Evolutionary conservation across 2,888 invertebrate species (phyloP).

Genomic region (Tiphia femorata): DNA sequence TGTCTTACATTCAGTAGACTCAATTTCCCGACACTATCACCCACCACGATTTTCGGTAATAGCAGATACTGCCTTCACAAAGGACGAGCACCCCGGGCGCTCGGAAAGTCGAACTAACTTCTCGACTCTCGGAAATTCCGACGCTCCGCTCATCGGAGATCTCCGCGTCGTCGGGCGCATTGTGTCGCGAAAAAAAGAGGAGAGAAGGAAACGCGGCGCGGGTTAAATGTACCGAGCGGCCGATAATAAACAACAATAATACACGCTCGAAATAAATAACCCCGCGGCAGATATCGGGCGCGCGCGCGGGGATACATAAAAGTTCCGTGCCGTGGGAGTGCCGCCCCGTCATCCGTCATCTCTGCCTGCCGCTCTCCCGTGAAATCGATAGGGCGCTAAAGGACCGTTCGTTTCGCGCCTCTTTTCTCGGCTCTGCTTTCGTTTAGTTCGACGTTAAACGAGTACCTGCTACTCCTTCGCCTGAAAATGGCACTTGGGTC

Average conservation of each 20-base stretch:
- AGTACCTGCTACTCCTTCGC: too few species aligned
- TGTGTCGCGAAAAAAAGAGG: slow-evolving; percentile 26
- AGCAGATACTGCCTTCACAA: too few species aligned
- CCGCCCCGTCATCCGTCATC: slow-evolving; percentile 51
- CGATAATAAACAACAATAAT: slow-evolving; percentile 64
- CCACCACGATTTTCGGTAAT: too few species aligned
- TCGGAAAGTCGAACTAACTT: slow-evolving; percentile 24
- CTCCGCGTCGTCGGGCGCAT: slow-evolving; percentile 24
- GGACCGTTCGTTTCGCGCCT: too few species aligned
- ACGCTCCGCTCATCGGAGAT: slow-evolving; percentile 29
- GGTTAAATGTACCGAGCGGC: slow-evolving; percentile 63
- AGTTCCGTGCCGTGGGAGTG: slow-evolving; percentile 44
- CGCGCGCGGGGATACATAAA: slow-evolving; percentile 46
- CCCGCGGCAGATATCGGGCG: slow-evolving; percentile 45
- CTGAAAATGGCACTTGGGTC: too few species aligned
- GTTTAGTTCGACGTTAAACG: too few species aligned
- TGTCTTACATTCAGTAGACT: too few species aligned
- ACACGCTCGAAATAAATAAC: slow-evolving; percentile 59
- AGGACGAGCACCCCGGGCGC: slow-evolving; percentile 18
- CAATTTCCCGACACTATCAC: too few species aligned
- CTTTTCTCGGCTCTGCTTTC: too few species aligned
- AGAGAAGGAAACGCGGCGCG: slow-evolving; percentile 51
- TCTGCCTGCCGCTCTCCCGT: slow-evolving; percentile 25
- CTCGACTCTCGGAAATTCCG: slow-evolving; percentile 33
- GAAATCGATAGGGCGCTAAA: slow-evolving; percentile 47